phyloP scores from a whole-genome alignment of 2,113 vertebrate genomes.

The Neodontobutis hainanensis region DNA sequence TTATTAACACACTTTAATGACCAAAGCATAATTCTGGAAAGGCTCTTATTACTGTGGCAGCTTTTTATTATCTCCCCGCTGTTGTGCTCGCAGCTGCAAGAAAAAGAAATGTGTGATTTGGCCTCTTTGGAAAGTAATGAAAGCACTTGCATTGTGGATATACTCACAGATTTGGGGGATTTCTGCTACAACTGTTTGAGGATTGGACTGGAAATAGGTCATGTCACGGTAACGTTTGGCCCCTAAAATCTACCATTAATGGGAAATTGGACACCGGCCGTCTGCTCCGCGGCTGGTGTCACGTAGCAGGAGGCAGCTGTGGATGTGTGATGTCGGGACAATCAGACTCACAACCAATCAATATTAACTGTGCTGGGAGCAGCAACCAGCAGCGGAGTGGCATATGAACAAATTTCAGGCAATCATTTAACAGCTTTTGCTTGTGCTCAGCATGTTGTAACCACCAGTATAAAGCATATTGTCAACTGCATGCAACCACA shows the following conservation, averaged over 20 bases:
- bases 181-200: not conserved
- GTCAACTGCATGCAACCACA: not conserved
- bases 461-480: not conserved
- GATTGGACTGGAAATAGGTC: not conserved
- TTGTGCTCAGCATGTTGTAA: not conserved
- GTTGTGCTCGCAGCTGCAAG: conserved; percentile 1
- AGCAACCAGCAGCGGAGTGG: conserved; percentile 8
- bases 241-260: conserved; percentile 17
- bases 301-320: conserved; percentile 46
- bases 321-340: conserved; percentile 50
- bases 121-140: not conserved
- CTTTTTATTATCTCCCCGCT: conserved; percentile 6
- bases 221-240: not conserved
- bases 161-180: not conserved
- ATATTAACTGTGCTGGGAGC: conserved; percentile 47
- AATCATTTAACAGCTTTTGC: conserved; percentile 14
- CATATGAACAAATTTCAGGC: conserved; percentile 20
- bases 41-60: conserved; percentile 11
- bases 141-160: no score
- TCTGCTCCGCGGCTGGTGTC: conserved; percentile 47
- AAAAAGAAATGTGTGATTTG: not conserved
- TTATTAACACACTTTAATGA: conserved; percentile 38
- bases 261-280: not conserved
- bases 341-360: conserved; percentile 46
- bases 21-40: conserved; percentile 14